Base-by-base conservation (phyloP, 2,888 invertebrate species). In the Drosophila phalerata region DNA sequence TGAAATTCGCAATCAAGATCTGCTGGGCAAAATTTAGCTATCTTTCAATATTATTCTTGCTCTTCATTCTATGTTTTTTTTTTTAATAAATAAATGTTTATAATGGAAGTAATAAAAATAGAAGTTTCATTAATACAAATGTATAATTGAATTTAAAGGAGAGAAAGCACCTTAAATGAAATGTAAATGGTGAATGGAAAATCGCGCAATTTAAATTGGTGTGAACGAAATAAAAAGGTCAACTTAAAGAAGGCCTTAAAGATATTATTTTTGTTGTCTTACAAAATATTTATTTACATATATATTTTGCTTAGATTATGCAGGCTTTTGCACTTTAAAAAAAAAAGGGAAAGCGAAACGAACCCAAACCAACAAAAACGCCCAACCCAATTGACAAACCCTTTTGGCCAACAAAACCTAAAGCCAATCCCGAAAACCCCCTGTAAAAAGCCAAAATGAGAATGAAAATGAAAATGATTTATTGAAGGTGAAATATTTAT, bases 401-500 rank as follows among this genome's bases (percentile, higher is more conserved):
- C 73, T 63, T 75, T 75, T 52, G 61, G 49, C 42, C 53, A 25
- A 28, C 17, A 49, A 52, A n/a, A n/a, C 22, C 38, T 17, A 30
- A 30, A 15, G n/a, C n/a, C n/a, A n/a, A n/a, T n/a, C n/a, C n/a
- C n/a, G n/a, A 5, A n/a, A 13, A 13, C 15, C 17, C 30, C 42
- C 9, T 2, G n/a, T n/a, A n/a, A 40, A 48, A 42, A 61, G 28
- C 40, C 19, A 67, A 67, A 67, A 75, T 55, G 60, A 69, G 47
- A 51, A 65, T 42, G 40, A 51, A 57, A 57, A 57, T 58, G 57
- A 86, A 90, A 86, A 90, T 91, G 91, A 91, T 91, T 91, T 91
- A 91, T 91, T 91, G 91, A 90, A 89, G 89, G 85, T 86, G 79
- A 90, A 91, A 91, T 91, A 90, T 91, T 90, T 91, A 90, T 90